phyloP scores from a whole-genome alignment of 1,140 invertebrate genomes.

The Platyura marginata region DNA sequence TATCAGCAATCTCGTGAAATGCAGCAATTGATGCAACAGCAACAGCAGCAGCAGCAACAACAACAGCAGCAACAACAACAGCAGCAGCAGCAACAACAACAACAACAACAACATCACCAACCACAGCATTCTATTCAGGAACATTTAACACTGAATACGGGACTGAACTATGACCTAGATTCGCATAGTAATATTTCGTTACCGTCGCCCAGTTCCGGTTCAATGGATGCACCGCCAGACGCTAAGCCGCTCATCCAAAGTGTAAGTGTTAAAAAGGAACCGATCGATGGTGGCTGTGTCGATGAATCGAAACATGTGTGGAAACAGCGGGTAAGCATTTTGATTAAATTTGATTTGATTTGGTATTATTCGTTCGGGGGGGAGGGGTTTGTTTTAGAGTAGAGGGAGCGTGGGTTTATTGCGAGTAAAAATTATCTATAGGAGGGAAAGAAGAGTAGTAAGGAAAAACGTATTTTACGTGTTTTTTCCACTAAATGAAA shows the following conservation, averaged over 20 bases:
- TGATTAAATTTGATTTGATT: slow-evolving; percentile 4
- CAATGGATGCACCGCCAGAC: slow-evolving; percentile 16
- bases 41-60: slow-evolving; percentile 47
- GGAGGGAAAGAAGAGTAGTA: no score
- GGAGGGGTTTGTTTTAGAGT: no score
- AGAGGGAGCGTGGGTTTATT: no score
- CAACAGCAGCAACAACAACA: slow-evolving; percentile 29
- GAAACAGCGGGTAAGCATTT: slow-evolving; percentile 67
- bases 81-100: slow-evolving; percentile 4
- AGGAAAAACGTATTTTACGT: no score
- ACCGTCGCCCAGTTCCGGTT: slow-evolving; percentile 43
- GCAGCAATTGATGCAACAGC: slow-evolving; percentile 42
- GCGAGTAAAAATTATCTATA: no score
- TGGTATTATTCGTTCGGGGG: no score
- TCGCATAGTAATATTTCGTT: slow-evolving; percentile 55
- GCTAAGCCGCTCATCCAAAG: slow-evolving; percentile 27
- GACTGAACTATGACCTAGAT: slow-evolving; percentile 43
- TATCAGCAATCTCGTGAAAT: slow-evolving; percentile 15
- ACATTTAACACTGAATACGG: not conserved
- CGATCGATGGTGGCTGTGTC: slow-evolving; percentile 10
- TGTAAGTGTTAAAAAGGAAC: slow-evolving; percentile 13
- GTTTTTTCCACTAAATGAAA: no score
- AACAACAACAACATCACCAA: slow-evolving; percentile 1
- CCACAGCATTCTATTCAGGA: not conserved
- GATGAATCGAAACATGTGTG: slow-evolving; percentile 12